Base-by-base conservation (phyloP, 2,797 vertebrate genomes). In the Anabacerthia variegaticeps region DNA sequence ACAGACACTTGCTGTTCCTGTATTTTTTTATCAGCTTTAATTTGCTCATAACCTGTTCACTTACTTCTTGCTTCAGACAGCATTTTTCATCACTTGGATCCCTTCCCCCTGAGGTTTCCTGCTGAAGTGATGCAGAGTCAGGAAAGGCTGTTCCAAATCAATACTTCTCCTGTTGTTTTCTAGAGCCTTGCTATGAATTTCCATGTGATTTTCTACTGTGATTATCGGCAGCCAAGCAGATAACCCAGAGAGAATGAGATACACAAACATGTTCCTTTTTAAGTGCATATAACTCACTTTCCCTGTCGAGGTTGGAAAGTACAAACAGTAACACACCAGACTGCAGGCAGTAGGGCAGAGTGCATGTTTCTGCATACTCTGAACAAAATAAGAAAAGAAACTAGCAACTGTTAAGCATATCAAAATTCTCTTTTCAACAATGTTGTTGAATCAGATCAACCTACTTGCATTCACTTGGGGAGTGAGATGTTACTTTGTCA, bases 71-170 rank as follows among this genome's bases (percentile, higher is more conserved):
- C 18, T 75, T 62, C 22, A 34, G 27, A 58, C 67, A 91, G 27
- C 17, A 48, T 62, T 87, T 79, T 49, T 76, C 39, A 17, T 10
- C 14, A 5, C 13, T 24, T 28, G 30, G 16, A 59, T 56, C 23
- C 26, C 28, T 71, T 41, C 23, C 24, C 0, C 4, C 39, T 21
- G 32, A 7, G 12, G 4, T 44, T 82, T 61, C 3, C 1, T 32
- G 20, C 20, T 58, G 52, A 68, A 89, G 48, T 14, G 0, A 49
- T 24, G 18, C 14, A 26, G 44, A 75, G 37, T 41, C 46, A 69
- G 51, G 56, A 68, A 78, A 85, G 32, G 44, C 20, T 78, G n/a
- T 4, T 82, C 44, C 58, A 81, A 65, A 65, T 68, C 49, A 78
- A 24, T 59, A 59, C 7, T 14, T 58, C 17, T 73, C 18, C 44